Conservation (phyloP, 2,797 vertebrate species). For the Anableps anableps region DNA sequence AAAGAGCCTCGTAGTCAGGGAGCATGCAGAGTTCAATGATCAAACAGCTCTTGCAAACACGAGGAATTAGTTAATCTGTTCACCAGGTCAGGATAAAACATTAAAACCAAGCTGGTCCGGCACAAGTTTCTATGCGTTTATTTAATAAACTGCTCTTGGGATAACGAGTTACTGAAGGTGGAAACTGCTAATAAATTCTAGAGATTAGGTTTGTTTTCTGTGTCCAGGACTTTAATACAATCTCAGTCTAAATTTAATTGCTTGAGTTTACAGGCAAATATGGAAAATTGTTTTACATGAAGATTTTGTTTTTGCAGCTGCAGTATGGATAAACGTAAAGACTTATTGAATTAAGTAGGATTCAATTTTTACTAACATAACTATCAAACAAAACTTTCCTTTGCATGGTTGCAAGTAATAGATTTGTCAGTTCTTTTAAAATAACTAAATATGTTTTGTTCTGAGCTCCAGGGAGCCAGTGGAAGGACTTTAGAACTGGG, state of each 20-base stretch:
- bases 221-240: neutral
- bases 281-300: neutral
- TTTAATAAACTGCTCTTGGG: too few relatives aligned
- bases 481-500: too few relatives aligned
- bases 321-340: neutral
- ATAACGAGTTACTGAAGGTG: too few relatives aligned
- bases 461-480: too few relatives aligned
- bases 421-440: neutral
- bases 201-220: too few relatives aligned
- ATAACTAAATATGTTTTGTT: too few relatives aligned
- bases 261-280: neutral
- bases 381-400: neutral
- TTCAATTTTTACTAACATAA: neutral
- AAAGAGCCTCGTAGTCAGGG: slow-evolving; percentile 23
- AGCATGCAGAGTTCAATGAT: slow-evolving; percentile 13
- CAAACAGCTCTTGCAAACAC: neutral
- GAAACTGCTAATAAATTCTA: too few relatives aligned
- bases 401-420: neutral
- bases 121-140: neutral
- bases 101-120: neutral
- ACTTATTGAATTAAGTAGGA: neutral
- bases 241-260: neutral
- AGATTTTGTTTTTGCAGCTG: neutral
- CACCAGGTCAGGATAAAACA: neutral
- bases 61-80: neutral